Evolutionary conservation across 2,797 vertebrate species (phyloP), one percentile per base, ranked within the genome.

Genomic region (Sternarchorhynchus goeldii): DNA sequence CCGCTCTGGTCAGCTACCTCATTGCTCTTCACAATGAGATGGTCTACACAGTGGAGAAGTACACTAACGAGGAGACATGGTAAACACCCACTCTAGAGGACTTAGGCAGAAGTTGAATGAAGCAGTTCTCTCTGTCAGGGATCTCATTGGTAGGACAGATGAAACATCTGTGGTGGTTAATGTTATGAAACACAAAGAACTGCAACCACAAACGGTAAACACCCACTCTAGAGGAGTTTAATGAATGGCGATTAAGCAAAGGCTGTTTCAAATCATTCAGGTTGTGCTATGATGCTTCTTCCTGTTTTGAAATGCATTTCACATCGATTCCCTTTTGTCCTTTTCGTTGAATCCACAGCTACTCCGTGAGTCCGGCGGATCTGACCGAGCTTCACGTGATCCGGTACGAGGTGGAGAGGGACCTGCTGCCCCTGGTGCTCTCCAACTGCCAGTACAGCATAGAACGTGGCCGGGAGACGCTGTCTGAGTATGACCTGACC

Each of bases 381-480:
- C 91, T 99, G 80, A 88, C 93, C 0, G 96, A 97, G 81, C 89
- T 96, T 85, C 97, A 99, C 0, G 88, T 99, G 82, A 94, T 99
- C 81, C 95, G 90, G 16, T 99, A 99, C 0, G 96, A 98, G 64
- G 80, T 93, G 18, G 95, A 96, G 78, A 93, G 89, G 45, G 97
- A 99, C 85, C 81, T 99, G 83, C 90, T 93, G 76, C 96, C 97
- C 0, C 90, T 99, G 84, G 89, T 99, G 76, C 89, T 98, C 39
- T 94, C 96, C 85, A 96, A 96, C 91, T 96, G 95, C 82, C 97
- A 99, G 88, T 99, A 99, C 90, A 94, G 91, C 68, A 91, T 99
- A 72, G 94, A 95, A 87, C 93, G 89, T 12, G 97, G 96, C 56
- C 91, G 91, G 76, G 93, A 96, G 86, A 93, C 93, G 0, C 25